These are phyloP conservation scores for Telmatochromis bifrenatus DNA, from an alignment of 2,113 vertebrate genomes.

Conservation along the genomic window DNA sequence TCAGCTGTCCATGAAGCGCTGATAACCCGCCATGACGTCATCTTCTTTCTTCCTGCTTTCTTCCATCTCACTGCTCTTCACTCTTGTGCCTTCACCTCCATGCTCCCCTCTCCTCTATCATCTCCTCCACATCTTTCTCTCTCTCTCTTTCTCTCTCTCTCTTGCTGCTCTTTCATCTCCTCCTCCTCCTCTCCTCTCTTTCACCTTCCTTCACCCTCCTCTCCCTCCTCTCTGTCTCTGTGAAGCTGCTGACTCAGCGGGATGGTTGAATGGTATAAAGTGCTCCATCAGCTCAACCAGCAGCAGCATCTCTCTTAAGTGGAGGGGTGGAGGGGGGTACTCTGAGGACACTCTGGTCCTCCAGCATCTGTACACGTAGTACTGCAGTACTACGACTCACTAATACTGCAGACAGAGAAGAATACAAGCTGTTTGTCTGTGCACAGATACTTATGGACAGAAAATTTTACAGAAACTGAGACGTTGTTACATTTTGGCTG, in stretches of 20 bases:
- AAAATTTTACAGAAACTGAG: background rate
- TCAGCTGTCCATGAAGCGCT: background rate
- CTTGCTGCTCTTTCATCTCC: background rate
- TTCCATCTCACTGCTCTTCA: background rate
- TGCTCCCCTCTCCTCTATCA: background rate
- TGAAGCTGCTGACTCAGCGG: constrained; percentile 63
- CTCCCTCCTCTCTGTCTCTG: background rate
- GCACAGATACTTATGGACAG: background rate
- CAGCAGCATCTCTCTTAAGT: constrained; percentile 56
- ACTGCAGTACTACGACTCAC: constrained; percentile 24
- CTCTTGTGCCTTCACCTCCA: background rate
- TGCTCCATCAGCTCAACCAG: constrained; percentile 71
- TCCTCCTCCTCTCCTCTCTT: background rate
- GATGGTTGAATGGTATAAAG: constrained; percentile 52
- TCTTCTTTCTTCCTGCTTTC: background rate
- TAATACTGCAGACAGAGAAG: background rate
- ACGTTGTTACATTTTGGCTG: background rate
- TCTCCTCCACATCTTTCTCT: background rate
- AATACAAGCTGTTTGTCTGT: background rate
- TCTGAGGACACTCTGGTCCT: constrained; percentile 49
- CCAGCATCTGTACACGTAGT: constrained; percentile 11
- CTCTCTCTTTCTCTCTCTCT: background rate
- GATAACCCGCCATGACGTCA: background rate
- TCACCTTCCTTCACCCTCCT: background rate
- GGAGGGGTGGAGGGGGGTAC: background rate